Conservation (phyloP, 2,113 vertebrate genomes). For the Procavia capensis region DNA sequence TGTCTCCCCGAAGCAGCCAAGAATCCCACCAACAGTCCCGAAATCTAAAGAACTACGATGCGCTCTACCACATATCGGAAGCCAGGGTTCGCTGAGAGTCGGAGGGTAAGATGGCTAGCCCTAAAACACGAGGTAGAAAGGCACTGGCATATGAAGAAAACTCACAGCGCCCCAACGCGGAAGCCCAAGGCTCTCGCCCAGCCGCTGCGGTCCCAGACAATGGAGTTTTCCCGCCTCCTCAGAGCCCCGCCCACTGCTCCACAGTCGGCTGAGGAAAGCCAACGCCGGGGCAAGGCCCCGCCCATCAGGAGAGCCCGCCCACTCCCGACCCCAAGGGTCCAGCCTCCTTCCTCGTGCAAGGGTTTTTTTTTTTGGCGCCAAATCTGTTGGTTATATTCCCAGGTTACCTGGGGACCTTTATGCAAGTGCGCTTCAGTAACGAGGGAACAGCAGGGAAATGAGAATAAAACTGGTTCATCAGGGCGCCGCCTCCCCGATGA, state of each 20-base stretch:
- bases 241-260: conserved; percentile 56
- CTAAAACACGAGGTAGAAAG: accelerated
- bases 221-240: conserved; percentile 86
- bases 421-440: accelerated
- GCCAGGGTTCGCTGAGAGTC: accelerated
- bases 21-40: neutral
- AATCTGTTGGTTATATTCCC: conserved; percentile 40
- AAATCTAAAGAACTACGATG: neutral
- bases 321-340: neutral
- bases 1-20: neutral
- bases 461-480: neutral
- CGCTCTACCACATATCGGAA: neutral
- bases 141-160: accelerated
- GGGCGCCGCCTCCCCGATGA: conserved; percentile 6
- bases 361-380: conserved; percentile 76
- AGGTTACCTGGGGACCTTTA: neutral
- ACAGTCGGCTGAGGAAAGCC: neutral
- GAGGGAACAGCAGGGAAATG: accelerated
- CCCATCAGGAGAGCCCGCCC: neutral
- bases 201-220: conserved; percentile 76
- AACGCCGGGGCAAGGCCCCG: neutral
- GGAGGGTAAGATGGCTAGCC: accelerated
- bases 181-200: accelerated
- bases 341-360: conserved; percentile 46
- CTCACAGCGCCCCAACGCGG: neutral